phyloP scores from a whole-genome alignment of 2,113 vertebrate genomes.

The Heterotis niloticus region DNA sequence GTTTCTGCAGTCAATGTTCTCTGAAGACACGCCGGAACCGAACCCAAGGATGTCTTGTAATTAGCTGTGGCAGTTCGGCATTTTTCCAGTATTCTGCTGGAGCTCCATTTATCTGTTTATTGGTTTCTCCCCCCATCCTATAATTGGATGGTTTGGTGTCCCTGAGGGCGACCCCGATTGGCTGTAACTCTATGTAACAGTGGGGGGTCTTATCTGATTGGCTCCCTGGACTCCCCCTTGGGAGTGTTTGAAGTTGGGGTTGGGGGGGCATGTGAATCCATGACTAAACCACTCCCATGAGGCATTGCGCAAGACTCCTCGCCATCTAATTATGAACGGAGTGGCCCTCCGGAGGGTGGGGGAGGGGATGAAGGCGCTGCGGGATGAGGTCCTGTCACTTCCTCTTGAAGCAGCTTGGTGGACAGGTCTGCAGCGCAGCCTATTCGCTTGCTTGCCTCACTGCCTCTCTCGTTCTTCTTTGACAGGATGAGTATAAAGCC shows the following conservation, averaged over 20 bases:
- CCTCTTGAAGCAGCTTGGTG: not conserved
- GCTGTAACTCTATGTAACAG: not conserved
- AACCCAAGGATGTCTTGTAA: too few species aligned
- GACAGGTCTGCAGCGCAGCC: not conserved
- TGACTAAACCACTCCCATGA: constrained; percentile 1
- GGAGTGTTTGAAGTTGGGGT: not conserved
- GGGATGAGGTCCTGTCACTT: not conserved
- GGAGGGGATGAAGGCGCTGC: not conserved
- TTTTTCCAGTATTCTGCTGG: not conserved
- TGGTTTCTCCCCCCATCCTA: not conserved
- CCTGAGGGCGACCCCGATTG: not conserved
- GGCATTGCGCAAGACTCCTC: not conserved
- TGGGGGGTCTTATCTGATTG: constrained; percentile 1
- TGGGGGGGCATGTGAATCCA: not conserved
- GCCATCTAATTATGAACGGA: too few species aligned
- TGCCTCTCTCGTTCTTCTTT: too few species aligned
- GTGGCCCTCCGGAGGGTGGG: not conserved
- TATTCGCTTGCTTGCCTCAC: too few species aligned
- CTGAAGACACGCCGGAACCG: not conserved
- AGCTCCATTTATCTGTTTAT: not conserved
- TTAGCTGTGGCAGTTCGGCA: too few species aligned
- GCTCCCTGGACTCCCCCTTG: not conserved
- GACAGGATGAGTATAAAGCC: too few species aligned
- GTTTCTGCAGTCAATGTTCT: not conserved
- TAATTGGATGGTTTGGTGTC: not conserved